Evolutionary conservation across 2,797 vertebrate species (phyloP).

Genomic region (Spinus pinus): DNA sequence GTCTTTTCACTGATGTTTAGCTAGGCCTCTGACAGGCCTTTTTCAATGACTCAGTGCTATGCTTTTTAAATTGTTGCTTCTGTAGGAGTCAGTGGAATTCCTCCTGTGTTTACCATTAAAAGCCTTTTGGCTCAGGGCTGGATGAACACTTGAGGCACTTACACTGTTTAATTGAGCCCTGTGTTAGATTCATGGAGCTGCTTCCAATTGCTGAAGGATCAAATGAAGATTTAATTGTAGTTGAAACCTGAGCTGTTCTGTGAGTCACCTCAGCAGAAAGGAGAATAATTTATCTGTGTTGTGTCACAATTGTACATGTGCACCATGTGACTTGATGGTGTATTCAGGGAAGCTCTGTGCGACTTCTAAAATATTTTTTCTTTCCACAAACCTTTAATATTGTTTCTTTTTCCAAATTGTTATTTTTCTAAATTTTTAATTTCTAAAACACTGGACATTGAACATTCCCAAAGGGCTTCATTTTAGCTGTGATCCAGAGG

Average conservation of each 20-base stretch:
- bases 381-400: background rate
- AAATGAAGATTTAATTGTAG: background rate
- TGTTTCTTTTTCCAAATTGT: background rate
- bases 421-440: background rate
- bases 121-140: background rate
- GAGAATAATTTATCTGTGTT: background rate
- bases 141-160: background rate
- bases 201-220: background rate
- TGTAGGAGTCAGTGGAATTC: background rate
- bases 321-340: background rate
- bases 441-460: background rate
- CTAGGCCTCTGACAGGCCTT: background rate
- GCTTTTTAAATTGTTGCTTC: background rate
- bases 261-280: background rate
- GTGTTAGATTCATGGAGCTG: background rate
- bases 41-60: background rate
- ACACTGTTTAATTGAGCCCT: background rate
- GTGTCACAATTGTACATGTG: background rate
- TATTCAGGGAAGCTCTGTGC: background rate
- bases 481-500: background rate
- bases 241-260: background rate
- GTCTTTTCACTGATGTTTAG: background rate
- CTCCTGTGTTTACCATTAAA: background rate
- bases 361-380: background rate
- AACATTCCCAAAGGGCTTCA: background rate